phyloP scores from a whole-genome alignment of 2,888 invertebrate species.

The Drosophila gaucha region DNA sequence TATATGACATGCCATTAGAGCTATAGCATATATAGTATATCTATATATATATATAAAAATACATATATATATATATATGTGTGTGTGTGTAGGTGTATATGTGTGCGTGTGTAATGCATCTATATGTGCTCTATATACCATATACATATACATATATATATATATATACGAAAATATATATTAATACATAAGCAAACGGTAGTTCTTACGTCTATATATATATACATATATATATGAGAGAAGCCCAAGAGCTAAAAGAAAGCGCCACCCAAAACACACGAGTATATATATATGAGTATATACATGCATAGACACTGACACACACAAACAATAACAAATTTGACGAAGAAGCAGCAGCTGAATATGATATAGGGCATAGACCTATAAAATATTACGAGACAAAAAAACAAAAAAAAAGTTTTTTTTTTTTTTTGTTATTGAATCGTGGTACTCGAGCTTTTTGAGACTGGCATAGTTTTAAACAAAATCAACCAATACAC shows the following conservation, averaged over 20 bases:
- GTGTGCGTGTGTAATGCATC: conserved; percentile 24
- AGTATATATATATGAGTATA: conserved; percentile 15
- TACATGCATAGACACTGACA: conserved; percentile 13
- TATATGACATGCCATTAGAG: conserved; percentile 24
- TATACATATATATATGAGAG: background rate
- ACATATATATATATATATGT: conserved; percentile 3
- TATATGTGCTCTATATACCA: conserved; percentile 9
- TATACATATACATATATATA: conserved; percentile 3
- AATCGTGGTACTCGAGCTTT: conserved; percentile 85
- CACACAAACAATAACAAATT: conserved; percentile 21
- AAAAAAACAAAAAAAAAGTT: conserved; percentile 17
- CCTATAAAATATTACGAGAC: conserved; percentile 7
- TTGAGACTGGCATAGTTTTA: conserved; percentile 85
- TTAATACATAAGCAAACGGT: conserved; percentile 7
- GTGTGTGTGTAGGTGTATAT: conserved; percentile 12
- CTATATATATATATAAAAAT: conserved; percentile 1
- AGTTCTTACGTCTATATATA: conserved; percentile 30
- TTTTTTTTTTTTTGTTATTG: conserved; percentile 45
- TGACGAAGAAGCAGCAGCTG: conserved; percentile 3
- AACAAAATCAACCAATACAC: conserved; percentile 54
- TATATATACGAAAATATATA: conserved; percentile 6
- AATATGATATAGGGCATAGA: conserved; percentile 17
- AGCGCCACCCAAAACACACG: conserved; percentile 19
- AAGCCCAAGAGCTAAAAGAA: no score
- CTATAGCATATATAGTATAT: conserved; percentile 18